Conservation (phyloP, 2,113 vertebrate species). For the Strigops habroptila region DNA sequence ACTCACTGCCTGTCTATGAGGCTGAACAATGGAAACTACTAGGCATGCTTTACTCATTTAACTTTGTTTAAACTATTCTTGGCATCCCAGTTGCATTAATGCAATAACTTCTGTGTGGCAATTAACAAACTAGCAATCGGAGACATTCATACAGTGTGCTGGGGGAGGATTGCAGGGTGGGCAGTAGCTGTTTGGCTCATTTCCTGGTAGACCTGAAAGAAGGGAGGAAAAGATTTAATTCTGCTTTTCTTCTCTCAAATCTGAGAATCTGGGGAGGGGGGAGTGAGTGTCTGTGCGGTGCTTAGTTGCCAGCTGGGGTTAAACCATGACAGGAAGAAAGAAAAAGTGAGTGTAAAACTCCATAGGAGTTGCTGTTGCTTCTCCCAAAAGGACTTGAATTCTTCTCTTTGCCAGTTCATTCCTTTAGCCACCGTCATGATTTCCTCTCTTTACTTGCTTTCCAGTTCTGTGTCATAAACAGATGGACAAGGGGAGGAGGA, state of each 20-base stretch:
- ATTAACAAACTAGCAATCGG: constrained; percentile 67
- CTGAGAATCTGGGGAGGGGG: neutral
- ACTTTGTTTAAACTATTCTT: constrained; percentile 73
- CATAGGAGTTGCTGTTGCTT: neutral
- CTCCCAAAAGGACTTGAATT: neutral
- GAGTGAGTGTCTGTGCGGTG: neutral
- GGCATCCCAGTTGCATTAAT: constrained; percentile 69
- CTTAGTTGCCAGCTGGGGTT: neutral
- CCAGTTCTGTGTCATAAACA: neutral
- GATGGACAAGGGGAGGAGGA: neutral
- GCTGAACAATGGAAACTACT: constrained; percentile 68
- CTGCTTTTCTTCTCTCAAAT: neutral
- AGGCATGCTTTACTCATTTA: constrained; percentile 69
- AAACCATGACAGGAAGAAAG: neutral
- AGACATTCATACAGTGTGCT: neutral
- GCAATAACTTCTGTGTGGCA: constrained; percentile 69
- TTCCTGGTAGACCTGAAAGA: constrained; percentile 10
- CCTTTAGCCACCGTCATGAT: neutral
- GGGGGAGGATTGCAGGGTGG: neutral
- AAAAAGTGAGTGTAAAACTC: neutral
- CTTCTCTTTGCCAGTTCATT: neutral
- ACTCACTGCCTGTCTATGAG: constrained; percentile 67
- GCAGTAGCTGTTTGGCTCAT: neutral
- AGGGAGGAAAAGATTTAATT: neutral
- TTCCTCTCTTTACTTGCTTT: neutral